Evolutionary conservation across 2,888 invertebrate genomes (phyloP), one percentile per base, ranked within the genome.

Genomic region (Matsumyia berberina): DNA sequence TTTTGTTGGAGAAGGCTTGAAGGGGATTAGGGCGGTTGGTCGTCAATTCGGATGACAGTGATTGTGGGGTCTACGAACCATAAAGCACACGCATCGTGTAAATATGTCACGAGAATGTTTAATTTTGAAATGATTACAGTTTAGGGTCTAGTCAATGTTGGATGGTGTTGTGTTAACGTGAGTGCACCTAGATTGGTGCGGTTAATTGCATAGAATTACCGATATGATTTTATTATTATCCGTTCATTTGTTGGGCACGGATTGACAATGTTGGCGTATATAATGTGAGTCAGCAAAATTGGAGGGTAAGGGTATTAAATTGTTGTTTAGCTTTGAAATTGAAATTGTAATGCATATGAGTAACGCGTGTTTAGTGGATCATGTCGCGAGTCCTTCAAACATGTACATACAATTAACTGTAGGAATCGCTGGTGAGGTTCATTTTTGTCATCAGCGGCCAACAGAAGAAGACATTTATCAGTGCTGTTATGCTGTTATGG

Each of bases 81-180:
- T 66, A 17, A 24, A 3, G 15, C 6, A 6, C 49, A 60, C 60
- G 58, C 60, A 60, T 58, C 12, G 46, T 19, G 70, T 24, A 70
- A 46, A 72, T 58, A 17, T 39, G 58, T 58, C 57, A 72, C 39
- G 49, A 31, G 46, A 72, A 31, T 49, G 31, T 35, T 37, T 9
- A 35, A 37, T 51, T 49, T 49, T 51, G 8, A 49, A 49, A 15
- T 39, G 58, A 42, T 37, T 33, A n/a, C 37, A n/a, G 37, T 57
- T 4, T 37, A 7, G 6, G 51, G 9, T 24, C 37, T 51, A 35
- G 39, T 9, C 1, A n/a, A 0, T 11, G 62, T 17, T 29, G 31
- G 17, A 15, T 42, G 24, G 4, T 24, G 24, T 24, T 24, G 24
- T 24, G 24, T 24, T 24, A 24, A 44, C 0, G n/a, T 44, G 31